A percentile compares a stretch with the other conserved stretches of the same genome.
Conservation (phyloP, 2,888 invertebrate genomes). For the Platynereis dumerilii region DNA sequence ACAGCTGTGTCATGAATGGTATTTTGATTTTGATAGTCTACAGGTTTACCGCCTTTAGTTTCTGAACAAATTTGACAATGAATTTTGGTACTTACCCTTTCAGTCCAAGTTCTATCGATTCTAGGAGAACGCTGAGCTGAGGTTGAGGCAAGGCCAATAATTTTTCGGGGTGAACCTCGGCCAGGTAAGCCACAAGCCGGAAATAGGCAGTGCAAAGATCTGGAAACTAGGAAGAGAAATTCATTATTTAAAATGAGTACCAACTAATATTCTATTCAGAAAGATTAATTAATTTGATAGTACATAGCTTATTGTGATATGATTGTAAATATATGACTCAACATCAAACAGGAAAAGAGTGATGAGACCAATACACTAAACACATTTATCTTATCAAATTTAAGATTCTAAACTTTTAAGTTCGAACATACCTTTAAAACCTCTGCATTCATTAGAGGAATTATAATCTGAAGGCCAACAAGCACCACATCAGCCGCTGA, state of each 20-base stretch:
- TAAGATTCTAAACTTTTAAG: too few species aligned
- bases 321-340: too few species aligned
- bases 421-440: slow-evolving; percentile 70
- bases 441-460: slow-evolving; percentile 77
- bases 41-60: too few species aligned
- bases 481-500: slow-evolving; percentile 70
- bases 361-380: too few species aligned
- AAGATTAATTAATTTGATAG: too few species aligned
- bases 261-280: too few species aligned
- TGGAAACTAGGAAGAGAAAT: slow-evolving; percentile 71
- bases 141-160: slow-evolving; percentile 62
- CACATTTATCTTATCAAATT: too few species aligned
- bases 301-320: too few species aligned
- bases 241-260: background rate
- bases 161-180: slow-evolving; percentile 73
- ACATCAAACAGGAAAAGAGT: too few species aligned
- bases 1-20: too few species aligned
- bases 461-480: slow-evolving; percentile 74
- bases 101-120: slow-evolving; percentile 54
- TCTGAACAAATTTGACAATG: too few species aligned
- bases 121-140: slow-evolving; percentile 56
- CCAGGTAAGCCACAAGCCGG: slow-evolving; percentile 72
- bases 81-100: background rate
- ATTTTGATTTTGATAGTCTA: too few species aligned
- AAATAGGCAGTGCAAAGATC: slow-evolving; percentile 72